phyloP scores from a whole-genome alignment of 2,888 invertebrate genomes.

The Melanostoma scalare region DNA sequence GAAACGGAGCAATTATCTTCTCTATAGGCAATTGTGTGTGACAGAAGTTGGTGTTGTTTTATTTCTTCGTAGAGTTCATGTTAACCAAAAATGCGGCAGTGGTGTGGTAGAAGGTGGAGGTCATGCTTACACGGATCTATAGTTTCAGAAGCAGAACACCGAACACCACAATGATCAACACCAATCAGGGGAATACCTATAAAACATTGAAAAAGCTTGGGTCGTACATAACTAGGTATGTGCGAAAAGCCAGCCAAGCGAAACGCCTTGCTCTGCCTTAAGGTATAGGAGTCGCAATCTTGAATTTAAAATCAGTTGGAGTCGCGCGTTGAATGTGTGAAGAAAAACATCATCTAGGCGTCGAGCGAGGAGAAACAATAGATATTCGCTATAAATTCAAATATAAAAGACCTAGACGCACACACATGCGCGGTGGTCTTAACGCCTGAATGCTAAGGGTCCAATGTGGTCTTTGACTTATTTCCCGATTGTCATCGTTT shows the following conservation, averaged over 20 bases:
- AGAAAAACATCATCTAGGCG: conserved; percentile 70
- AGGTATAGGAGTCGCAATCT: conserved; percentile 47
- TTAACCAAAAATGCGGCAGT: conserved; percentile 47
- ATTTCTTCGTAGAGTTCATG: conserved; percentile 49
- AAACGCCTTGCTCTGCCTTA: conserved; percentile 51
- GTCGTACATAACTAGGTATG: conserved; percentile 36
- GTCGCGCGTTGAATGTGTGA: conserved; percentile 68
- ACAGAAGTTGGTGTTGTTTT: conserved; percentile 31
- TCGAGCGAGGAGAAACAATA: conserved; percentile 61
- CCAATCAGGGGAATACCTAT: conserved; percentile 53
- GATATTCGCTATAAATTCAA: conserved; percentile 70
- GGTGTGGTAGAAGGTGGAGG: conserved; percentile 40
- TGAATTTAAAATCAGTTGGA: conserved; percentile 67
- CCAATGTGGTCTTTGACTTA: conserved; percentile 68
- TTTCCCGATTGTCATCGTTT: conserved; percentile 63
- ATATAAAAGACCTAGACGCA: conserved; percentile 54
- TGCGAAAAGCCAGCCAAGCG: conserved; percentile 64
- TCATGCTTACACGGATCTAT: conserved; percentile 62
- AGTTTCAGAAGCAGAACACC: conserved; percentile 32
- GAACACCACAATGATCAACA: conserved; percentile 43
- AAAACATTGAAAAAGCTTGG: conserved; percentile 16
- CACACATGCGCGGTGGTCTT: conserved; percentile 66
- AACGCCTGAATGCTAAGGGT: conserved; percentile 69
- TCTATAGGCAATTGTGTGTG: conserved; percentile 64
- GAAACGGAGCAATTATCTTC: conserved; percentile 59